Evolutionary conservation across 1,140 invertebrate species (phyloP).

Genomic region (Dufourea novaeangliae): DNA sequence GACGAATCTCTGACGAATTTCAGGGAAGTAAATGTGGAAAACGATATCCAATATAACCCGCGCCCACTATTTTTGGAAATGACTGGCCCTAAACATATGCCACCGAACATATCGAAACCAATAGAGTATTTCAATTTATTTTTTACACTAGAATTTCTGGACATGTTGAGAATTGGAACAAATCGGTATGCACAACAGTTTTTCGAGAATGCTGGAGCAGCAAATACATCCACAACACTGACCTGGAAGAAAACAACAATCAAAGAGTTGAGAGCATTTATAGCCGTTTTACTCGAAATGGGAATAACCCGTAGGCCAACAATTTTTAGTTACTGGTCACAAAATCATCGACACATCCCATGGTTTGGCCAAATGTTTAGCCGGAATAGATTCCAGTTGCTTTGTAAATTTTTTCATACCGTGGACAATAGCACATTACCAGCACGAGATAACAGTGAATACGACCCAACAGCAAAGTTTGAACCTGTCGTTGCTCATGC

Average conservation of each 20-base stretch:
- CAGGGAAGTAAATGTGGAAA: conserved; percentile 4
- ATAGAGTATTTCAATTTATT: conserved; percentile 34
- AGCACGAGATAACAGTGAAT: conserved; percentile 29
- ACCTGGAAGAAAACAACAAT: conserved; percentile 20
- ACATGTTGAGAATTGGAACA: conserved; percentile 15
- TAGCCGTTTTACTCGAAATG: conserved; percentile 56
- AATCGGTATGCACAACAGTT: conserved; percentile 13
- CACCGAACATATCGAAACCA: not conserved
- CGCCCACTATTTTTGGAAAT: conserved; percentile 30
- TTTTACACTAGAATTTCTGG: conserved; percentile 11
- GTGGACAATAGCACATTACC: conserved; percentile 43
- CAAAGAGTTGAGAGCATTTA: conserved; percentile 19
- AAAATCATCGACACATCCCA: conserved; percentile 61
- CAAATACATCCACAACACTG: not conserved
- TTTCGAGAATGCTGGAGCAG: not conserved
- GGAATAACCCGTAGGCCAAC: conserved; percentile 60
- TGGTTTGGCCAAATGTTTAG: conserved; percentile 70
- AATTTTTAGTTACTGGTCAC: conserved; percentile 62
- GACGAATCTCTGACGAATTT: conserved; percentile 15
- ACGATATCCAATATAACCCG: conserved; percentile 15
- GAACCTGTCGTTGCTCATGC: not conserved
- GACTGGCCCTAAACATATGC: conserved; percentile 8
- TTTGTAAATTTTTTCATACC: conserved; percentile 63
- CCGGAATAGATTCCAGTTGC: conserved; percentile 62
- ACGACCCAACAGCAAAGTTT: conserved; percentile 25